Evolutionary conservation across 1,140 invertebrate genomes (phyloP).

Genomic region (Oryctes rhinoceros): DNA sequence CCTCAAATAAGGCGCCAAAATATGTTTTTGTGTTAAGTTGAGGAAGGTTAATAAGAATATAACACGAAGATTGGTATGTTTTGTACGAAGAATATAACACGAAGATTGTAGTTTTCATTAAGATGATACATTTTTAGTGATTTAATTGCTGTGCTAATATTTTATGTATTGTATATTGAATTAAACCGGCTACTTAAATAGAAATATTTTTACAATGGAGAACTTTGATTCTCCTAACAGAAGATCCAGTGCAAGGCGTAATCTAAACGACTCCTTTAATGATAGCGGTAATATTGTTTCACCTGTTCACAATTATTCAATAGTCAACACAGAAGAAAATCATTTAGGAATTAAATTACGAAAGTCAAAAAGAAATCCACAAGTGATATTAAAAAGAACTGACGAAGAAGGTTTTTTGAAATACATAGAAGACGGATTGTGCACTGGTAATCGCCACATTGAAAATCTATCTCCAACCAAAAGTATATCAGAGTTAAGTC

Average conservation of each 20-base stretch:
- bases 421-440: background rate
- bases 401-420: background rate
- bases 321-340: background rate
- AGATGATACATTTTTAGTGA: no score
- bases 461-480: background rate
- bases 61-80: background rate
- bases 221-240: background rate
- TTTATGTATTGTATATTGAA: no score
- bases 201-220: background rate
- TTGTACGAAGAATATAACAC: background rate
- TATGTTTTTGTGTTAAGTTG: background rate
- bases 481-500: background rate
- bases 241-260: slow-evolving; percentile 7
- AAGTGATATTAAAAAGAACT: background rate
- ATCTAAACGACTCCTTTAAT: slow-evolving; percentile 8
- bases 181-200: background rate
- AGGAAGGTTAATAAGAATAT: background rate
- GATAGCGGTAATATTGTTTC: background rate
- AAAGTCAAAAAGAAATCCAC: background rate
- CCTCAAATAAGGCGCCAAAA: background rate
- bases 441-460: no score
- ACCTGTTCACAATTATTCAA: slow-evolving; percentile 14
- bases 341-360: background rate
- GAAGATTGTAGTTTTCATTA: no score
- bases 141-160: no score